Evolutionary conservation across 2,888 invertebrate genomes (phyloP).

Genomic region (Scaptomyza tumidula): DNA sequence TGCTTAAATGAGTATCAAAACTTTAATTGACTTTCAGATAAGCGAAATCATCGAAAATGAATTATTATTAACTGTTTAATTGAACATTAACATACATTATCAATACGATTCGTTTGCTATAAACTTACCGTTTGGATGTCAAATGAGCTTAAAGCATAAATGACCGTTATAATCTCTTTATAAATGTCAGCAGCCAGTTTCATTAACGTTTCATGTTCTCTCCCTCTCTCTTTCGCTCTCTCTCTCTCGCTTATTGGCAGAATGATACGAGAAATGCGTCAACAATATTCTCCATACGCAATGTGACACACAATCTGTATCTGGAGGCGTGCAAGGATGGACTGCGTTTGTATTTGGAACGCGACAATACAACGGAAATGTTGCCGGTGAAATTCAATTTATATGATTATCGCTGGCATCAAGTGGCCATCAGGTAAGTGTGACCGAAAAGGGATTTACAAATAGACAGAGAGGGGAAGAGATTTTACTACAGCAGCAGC

Average conservation of each 20-base stretch:
- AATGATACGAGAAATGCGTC: slow-evolving; percentile 75
- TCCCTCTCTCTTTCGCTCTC: neutral
- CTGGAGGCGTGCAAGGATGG: slow-evolving; percentile 83
- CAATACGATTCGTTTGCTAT: no score
- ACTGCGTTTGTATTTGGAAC: slow-evolving; percentile 83
- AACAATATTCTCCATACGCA: slow-evolving; percentile 83
- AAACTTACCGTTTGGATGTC: neutral
- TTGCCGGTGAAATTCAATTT: slow-evolving; percentile 84
- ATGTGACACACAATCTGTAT: slow-evolving; percentile 83
- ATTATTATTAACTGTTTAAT: no score
- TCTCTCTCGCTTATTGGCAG: slow-evolving; percentile 39
- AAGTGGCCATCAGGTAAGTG: slow-evolving; percentile 84
- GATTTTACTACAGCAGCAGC: neutral
- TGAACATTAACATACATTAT: no score
- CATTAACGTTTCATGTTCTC: neutral
- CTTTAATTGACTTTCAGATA: no score
- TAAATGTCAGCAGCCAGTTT: neutral
- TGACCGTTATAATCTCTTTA: neutral
- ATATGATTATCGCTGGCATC: slow-evolving; percentile 85
- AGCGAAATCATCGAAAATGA: no score
- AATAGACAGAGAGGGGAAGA: neutral
- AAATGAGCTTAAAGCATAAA: neutral
- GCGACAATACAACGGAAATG: slow-evolving; percentile 84
- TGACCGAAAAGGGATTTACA: neutral
- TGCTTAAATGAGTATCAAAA: no score